phyloP scores from a whole-genome alignment of 2,888 invertebrate genomes.

The Ochropacha duplaris region DNA sequence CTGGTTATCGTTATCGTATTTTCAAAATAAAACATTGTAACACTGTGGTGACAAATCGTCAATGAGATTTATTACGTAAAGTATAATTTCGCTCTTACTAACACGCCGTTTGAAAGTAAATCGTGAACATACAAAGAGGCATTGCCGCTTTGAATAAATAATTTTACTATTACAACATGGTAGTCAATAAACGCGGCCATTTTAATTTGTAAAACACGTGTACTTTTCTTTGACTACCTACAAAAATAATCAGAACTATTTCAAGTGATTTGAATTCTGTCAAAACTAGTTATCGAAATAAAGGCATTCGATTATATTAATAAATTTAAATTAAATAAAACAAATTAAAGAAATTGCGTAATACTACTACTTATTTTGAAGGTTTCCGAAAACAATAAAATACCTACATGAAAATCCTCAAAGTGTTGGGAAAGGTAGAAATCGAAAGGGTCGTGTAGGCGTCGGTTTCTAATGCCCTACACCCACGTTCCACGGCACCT shows the following conservation, averaged over 20 bases:
- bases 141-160: conserved; percentile 12
- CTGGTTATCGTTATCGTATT: conserved; percentile 10
- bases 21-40: conserved; percentile 16
- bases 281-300: no score
- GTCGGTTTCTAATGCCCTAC: conserved; percentile 15
- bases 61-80: conserved; percentile 45
- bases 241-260: no score
- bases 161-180: neutral
- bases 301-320: no score
- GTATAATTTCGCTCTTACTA: conserved; percentile 43
- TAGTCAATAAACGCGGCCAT: no score
- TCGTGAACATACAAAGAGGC: conserved; percentile 17
- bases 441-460: conserved; percentile 17
- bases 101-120: conserved; percentile 46
- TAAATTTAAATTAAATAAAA: no score
- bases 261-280: no score
- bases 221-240: no score
- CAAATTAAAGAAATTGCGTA: neutral
- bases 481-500: neutral
- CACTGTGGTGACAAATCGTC: conserved; percentile 37
- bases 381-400: conserved; percentile 6
- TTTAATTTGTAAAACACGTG: no score
- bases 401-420: conserved; percentile 10
- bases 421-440: conserved; percentile 10
- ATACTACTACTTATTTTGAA: neutral